A percentile compares a stretch with the other conserved stretches of the same genome.
Conservation (phyloP, 2,797 vertebrate genomes). For the Malacoraja senta region DNA sequence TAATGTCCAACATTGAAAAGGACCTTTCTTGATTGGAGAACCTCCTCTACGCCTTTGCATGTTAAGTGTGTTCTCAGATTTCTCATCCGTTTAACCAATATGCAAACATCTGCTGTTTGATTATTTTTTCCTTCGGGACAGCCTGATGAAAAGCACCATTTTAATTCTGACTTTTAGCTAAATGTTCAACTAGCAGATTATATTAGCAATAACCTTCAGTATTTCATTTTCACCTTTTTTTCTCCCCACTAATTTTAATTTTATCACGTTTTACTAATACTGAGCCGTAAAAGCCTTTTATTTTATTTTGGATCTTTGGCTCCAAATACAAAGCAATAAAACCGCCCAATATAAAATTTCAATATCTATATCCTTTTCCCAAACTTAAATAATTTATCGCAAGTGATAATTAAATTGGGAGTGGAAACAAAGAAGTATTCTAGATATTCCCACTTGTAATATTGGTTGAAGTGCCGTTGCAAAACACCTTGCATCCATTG, state of each 20-base stretch:
- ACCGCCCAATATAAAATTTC: neutral
- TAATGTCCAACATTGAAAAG: neutral
- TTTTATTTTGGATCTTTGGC: neutral
- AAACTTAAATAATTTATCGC: neutral
- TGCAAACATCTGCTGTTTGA: neutral
- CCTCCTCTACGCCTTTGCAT: neutral
- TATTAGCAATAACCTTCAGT: neutral
- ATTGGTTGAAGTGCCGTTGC: neutral
- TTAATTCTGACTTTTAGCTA: neutral
- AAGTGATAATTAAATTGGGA: neutral
- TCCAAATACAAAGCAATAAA: neutral
- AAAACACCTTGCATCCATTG: neutral
- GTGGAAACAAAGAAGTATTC: too few relatives aligned
- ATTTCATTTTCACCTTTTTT: neutral
- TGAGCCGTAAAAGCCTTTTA: neutral
- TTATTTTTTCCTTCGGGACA: too few relatives aligned
- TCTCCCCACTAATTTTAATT: neutral
- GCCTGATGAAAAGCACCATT: neutral
- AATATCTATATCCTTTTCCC: neutral
- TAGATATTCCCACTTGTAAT: neutral
- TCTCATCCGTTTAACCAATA: neutral
- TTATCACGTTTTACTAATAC: neutral
- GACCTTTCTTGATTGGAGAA: neutral
- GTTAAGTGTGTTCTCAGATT: neutral
- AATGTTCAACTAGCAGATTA: too few relatives aligned